Percentiles rank a stretch among this genome's conserved stretches.
Conservation (phyloP, 2,888 invertebrate species). For the Leptothorax acervorum region DNA sequence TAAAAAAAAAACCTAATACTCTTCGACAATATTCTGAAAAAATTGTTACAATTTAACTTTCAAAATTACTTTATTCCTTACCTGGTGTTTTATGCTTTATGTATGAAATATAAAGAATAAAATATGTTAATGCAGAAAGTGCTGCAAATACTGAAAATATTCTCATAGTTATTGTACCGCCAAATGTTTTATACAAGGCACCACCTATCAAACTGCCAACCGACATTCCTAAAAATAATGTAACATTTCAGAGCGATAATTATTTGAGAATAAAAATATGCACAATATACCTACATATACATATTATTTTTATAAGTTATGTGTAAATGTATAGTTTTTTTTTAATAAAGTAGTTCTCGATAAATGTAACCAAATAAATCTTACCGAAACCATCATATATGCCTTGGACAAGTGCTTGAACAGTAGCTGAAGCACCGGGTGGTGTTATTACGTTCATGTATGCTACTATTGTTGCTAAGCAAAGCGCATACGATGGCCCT, state of each 20-base stretch:
- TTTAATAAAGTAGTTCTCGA: not conserved
- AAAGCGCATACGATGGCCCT: constrained; percentile 94
- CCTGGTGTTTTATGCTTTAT: constrained; percentile 81
- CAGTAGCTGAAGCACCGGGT: constrained; percentile 92
- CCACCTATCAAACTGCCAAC: constrained; percentile 92
- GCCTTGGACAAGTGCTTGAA: constrained; percentile 87
- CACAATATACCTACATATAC: too few species aligned
- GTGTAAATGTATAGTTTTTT: too few species aligned
- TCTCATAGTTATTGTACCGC: constrained; percentile 88
- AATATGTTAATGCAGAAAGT: constrained; percentile 85
- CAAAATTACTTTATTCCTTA: constrained; percentile 42
- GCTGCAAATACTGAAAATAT: constrained; percentile 86
- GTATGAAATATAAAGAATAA: constrained; percentile 84
- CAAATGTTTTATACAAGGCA: constrained; percentile 88
- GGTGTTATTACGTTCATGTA: constrained; percentile 87
- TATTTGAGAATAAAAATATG: too few species aligned
- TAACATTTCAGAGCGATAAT: too few species aligned
- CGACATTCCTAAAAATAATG: constrained; percentile 87
- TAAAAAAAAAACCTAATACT: too few species aligned
- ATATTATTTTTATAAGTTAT: too few species aligned
- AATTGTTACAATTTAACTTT: too few species aligned
- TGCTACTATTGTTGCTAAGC: constrained; percentile 93
- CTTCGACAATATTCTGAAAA: too few species aligned
- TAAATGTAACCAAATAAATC: not conserved
- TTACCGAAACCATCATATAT: constrained; percentile 88